A percentile compares a stretch with the other conserved stretches of the same genome.
These are phyloP conservation scores for Porites lutea DNA, from an alignment of 64 coral and sea anemone species.

Conservation along the genomic window DNA sequence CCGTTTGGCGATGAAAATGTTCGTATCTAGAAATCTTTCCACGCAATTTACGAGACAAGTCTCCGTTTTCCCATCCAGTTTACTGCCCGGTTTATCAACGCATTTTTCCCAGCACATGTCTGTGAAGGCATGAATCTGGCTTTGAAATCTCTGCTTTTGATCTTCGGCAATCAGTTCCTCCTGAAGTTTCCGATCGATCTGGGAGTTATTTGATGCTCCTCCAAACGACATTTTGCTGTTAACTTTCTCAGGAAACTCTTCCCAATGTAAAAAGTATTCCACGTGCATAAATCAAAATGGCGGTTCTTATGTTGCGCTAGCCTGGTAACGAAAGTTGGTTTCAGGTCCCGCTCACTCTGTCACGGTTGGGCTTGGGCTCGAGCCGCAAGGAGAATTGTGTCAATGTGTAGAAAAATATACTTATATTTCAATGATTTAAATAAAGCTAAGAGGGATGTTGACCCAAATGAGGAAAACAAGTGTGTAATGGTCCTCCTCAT, in stretches of 20 bases:
- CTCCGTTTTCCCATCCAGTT: slow-evolving; percentile 84
- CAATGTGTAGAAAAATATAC: too few relatives aligned
- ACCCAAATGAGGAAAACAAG: too few relatives aligned
- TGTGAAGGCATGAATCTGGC: slow-evolving; percentile 90
- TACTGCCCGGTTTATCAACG: slow-evolving; percentile 87
- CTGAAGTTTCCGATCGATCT: slow-evolving; percentile 83
- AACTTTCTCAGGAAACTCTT: background rate
- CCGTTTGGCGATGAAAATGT: slow-evolving; percentile 85
- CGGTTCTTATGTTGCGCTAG: background rate
- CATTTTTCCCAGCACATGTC: slow-evolving; percentile 99
- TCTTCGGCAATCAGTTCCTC: slow-evolving; percentile 88
- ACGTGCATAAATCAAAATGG: background rate
- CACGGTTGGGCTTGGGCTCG: too few relatives aligned
- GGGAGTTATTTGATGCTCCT: slow-evolving; percentile 9
- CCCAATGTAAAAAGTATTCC: too few relatives aligned
- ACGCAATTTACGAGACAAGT: slow-evolving; percentile 95
- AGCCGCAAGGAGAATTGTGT: too few relatives aligned
- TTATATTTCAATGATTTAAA: too few relatives aligned
- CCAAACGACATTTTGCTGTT: slow-evolving; percentile 20
- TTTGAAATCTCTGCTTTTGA: slow-evolving; percentile 93
- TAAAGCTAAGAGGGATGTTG: too few relatives aligned
- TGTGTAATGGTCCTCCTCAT: too few relatives aligned
- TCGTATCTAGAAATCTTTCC: slow-evolving; percentile 96
- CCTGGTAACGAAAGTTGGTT: background rate
- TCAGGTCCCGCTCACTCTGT: too few relatives aligned